Percentiles rank a stretch among this genome's conserved stretches.
These are phyloP conservation scores for Melanaphis sacchari DNA, from an alignment of 1,140 invertebrate species.

Conservation along the genomic window DNA sequence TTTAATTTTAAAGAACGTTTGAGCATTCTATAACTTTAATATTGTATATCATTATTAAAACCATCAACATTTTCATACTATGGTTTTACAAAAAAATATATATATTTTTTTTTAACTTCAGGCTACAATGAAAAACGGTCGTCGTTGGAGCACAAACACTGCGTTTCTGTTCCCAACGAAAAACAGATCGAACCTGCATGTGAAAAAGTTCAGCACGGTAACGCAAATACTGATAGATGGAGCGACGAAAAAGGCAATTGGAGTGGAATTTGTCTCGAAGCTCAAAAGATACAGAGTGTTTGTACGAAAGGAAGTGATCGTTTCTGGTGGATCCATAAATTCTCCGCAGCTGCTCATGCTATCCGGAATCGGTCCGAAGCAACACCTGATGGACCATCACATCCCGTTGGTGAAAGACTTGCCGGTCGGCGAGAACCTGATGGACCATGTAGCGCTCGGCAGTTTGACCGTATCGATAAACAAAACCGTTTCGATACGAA, in stretches of 20 bases:
- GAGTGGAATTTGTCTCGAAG: constrained; percentile 72
- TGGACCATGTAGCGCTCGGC: constrained; percentile 74
- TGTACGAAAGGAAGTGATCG: constrained; percentile 72
- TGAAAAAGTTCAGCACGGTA: constrained; percentile 73
- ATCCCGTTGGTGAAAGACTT: constrained; percentile 73
- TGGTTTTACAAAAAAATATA: no score
- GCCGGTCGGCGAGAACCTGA: constrained; percentile 63
- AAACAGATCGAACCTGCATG: constrained; percentile 73
- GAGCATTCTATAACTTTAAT: no score
- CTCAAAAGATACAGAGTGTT: constrained; percentile 64
- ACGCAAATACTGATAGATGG: constrained; percentile 74
- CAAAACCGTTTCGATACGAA: constrained; percentile 65
- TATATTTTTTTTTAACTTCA: constrained; percentile 67
- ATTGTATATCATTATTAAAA: constrained; percentile 64
- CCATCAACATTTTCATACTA: no score
- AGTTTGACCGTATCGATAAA: constrained; percentile 65
- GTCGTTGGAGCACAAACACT: constrained; percentile 71
- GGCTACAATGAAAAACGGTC: constrained; percentile 70
- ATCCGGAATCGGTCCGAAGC: constrained; percentile 76
- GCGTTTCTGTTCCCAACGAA: constrained; percentile 69
- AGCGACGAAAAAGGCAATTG: constrained; percentile 68
- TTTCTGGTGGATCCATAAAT: constrained; percentile 74
- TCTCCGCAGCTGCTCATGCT: constrained; percentile 76
- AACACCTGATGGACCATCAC: constrained; percentile 73
- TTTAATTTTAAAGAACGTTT: background rate